These are phyloP conservation scores for Melanotaenia boesemani DNA, from an alignment of 2,797 vertebrate genomes.

Conservation along the genomic window DNA sequence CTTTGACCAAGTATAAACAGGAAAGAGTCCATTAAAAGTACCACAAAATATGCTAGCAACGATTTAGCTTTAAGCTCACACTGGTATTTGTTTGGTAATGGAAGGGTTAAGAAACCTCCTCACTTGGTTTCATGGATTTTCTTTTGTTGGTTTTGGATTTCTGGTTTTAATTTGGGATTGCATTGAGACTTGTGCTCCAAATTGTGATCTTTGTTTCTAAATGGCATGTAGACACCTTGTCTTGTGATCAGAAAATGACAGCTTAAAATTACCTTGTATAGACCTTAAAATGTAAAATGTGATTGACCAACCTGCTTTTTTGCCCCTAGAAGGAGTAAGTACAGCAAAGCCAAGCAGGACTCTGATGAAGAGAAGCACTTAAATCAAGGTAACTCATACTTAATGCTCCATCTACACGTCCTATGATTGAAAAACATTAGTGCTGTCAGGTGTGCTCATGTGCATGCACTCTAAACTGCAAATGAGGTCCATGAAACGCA, in stretches of 20 bases:
- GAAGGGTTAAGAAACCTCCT: too few relatives aligned
- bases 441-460: constrained; percentile 50
- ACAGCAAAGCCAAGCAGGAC: constrained; percentile 98
- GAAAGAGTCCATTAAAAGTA: background rate
- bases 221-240: background rate
- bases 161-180: constrained; percentile 15
- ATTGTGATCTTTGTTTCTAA: background rate
- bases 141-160: too few relatives aligned
- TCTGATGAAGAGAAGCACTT: constrained; percentile 97
- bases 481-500: constrained; percentile 52
- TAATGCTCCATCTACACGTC: constrained; percentile 26
- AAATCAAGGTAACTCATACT: constrained; percentile 89
- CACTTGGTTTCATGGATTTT: too few relatives aligned
- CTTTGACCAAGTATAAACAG: background rate
- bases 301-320: constrained; percentile 60
- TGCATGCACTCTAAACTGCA: constrained; percentile 42
- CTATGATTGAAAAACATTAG: constrained; percentile 55
- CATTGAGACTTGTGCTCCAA: background rate
- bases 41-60: too few relatives aligned
- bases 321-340: constrained; percentile 92
- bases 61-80: too few relatives aligned
- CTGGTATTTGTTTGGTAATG: too few relatives aligned
- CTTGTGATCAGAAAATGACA: background rate
- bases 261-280: too few relatives aligned
- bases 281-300: background rate